A percentile compares a stretch with the other conserved stretches of the same genome.
phyloP scores from a whole-genome alignment of 2,888 invertebrate genomes.

The Arenicola marina region DNA sequence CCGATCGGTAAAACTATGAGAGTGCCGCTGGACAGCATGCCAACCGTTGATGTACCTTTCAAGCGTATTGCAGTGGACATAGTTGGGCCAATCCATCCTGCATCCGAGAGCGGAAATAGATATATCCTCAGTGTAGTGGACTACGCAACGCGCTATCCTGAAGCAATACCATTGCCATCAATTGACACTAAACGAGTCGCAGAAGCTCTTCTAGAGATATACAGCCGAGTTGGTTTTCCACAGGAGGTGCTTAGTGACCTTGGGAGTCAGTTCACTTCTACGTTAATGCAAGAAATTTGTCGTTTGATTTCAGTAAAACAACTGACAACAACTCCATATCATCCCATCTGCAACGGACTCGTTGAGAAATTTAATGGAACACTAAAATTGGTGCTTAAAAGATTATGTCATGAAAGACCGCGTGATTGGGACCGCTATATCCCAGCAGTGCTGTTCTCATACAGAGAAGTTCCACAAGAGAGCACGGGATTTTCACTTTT shows the following conservation, averaged over 20 bases:
- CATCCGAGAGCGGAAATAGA: conserved; percentile 25
- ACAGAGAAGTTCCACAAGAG: conserved; percentile 6
- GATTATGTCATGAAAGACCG: conserved; percentile 1
- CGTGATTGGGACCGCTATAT: conserved; percentile 15
- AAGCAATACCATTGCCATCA: conserved; percentile 25
- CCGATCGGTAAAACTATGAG: conserved; percentile 1
- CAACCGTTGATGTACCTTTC: conserved; percentile 9
- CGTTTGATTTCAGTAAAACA: conserved; percentile 21
- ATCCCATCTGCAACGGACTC: conserved; percentile 29
- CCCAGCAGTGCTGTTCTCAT: conserved; percentile 7
- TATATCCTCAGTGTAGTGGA: conserved; percentile 32
- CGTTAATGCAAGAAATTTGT: conserved; percentile 24
- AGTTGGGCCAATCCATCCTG: conserved; percentile 32
- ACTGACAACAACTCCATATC: conserved; percentile 23
- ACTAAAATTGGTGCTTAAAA: conserved; percentile 11
- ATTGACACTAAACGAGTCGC: conserved; percentile 31
- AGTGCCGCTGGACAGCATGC: conserved; percentile 9
- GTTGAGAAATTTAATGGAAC: conserved; percentile 28
- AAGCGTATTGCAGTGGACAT: conserved; percentile 28
- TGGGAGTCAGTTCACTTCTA: conserved; percentile 33
- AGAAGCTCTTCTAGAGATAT: conserved; percentile 32
- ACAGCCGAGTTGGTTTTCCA: conserved; percentile 25
- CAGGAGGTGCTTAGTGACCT: conserved; percentile 30
- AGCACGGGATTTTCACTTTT: conserved; percentile 16
- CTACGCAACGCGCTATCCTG: conserved; percentile 25